Base-by-base conservation (phyloP, 2,888 invertebrate species). In the Hemithea aestivaria region DNA sequence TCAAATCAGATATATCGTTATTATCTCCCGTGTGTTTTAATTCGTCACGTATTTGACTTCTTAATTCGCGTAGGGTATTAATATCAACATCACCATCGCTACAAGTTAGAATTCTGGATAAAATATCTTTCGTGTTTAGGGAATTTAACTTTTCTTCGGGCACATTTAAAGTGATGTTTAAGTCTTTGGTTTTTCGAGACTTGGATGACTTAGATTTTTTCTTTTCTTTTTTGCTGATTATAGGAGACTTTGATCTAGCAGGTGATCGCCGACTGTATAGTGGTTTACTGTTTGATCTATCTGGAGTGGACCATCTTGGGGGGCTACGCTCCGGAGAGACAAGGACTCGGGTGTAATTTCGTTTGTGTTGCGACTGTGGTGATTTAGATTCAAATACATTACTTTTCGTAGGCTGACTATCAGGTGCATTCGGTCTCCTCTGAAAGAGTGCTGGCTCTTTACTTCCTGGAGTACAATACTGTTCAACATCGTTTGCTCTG, bases 21-120 rank as follows among this genome's bases (percentile, higher is more conserved):
- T 69, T 84, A 10, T 68, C 65, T 10, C 84, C 80, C 1, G 82
- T 84, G 23, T 81, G 71, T 54, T 81, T 78, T 7, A 89, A 62
- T 62, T 89, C 88, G 8, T 78, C 75, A 7, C 87, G 72, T 32
- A 90, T 78, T 62, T 87, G 81, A 12, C 77, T 68, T 48, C 87
- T 70, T 23, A 89, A 58, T 48, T 77, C 81, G 25, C 87, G 76
- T 27, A 89, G 63, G 24, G 88, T 87, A 33, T 76, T 68, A 25
- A 89, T 82, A 43, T 89, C 84, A 35, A 88, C 83, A 45, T 87
- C 87, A 37, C 58, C 63, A 49, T 83, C 81, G 41, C 69, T 75
- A 49, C 87, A 87, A 40, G 74, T 73, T 23, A 87, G 77, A 25
- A 87, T 85, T 48, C 85, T 73, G 2, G 73, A 67, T 6, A 88